Evolutionary conservation across 2,797 vertebrate species (phyloP).

Genomic region (Falco peregrinus): DNA sequence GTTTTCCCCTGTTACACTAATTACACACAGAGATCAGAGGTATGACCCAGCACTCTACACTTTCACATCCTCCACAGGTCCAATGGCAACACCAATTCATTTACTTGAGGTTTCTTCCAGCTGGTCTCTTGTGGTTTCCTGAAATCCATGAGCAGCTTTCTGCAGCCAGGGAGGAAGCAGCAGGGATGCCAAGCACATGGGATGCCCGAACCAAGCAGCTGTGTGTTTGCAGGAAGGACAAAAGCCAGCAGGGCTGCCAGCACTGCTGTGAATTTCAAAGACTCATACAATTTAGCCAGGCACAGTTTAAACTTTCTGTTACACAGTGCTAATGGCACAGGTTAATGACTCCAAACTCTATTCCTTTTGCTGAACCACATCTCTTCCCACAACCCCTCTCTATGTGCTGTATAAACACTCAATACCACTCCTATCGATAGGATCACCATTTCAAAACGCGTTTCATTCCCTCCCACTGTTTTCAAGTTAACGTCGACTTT

Average conservation of each 20-base stretch:
- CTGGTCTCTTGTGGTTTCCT: neutral
- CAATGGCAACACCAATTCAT: neutral
- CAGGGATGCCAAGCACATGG: neutral
- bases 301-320: slow-evolving; percentile 44
- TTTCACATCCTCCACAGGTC: neutral
- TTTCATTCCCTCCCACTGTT: neutral
- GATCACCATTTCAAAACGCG: neutral
- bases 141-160: neutral
- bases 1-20: neutral
- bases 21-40: neutral
- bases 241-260: slow-evolving; percentile 49
- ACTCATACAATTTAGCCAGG: slow-evolving; percentile 45
- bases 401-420: neutral
- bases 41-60: neutral
- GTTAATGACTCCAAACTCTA: slow-evolving; percentile 16
- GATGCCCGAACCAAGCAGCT: slow-evolving; percentile 37
- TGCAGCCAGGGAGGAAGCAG: slow-evolving; percentile 6
- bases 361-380: neutral
- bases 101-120: slow-evolving; percentile 49
- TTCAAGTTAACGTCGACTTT: neutral
- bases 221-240: slow-evolving; percentile 49
- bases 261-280: slow-evolving; percentile 65
- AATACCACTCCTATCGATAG: neutral
- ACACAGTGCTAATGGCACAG: neutral
- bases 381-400: neutral